phyloP scores from a whole-genome alignment of 2,113 vertebrate species.

The Phalacrocorax brasilianus region DNA sequence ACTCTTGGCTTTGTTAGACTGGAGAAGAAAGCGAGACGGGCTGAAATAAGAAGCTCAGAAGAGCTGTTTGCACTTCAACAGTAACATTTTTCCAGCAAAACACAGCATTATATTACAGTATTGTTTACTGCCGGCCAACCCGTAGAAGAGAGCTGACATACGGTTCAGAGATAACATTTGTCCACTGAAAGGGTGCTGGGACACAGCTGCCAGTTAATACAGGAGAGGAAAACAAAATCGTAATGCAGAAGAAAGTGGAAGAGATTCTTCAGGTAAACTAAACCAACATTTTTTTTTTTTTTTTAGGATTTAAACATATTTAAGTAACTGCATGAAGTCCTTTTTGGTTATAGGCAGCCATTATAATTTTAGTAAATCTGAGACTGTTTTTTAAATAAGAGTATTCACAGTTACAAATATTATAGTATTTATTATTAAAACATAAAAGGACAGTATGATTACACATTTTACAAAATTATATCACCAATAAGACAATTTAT shows the following conservation, averaged over 20 bases:
- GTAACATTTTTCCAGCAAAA: neutral
- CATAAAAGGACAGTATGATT: neutral
- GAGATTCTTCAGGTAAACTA: neutral
- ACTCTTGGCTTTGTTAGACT: neutral
- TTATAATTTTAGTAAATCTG: neutral
- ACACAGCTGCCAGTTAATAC: neutral
- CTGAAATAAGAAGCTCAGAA: neutral
- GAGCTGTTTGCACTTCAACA: neutral
- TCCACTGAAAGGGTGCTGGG: neutral
- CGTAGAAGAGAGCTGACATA: neutral
- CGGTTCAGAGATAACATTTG: neutral
- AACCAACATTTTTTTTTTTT: neutral
- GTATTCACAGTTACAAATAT: neutral
- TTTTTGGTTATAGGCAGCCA: neutral
- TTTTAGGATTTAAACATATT: neutral
- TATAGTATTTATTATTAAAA: neutral
- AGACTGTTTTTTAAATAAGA: neutral
- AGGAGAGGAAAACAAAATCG: neutral
- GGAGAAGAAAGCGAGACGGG: neutral
- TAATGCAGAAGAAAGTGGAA: neutral
- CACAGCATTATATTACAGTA: neutral
- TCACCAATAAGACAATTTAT: neutral
- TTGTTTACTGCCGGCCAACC: neutral
- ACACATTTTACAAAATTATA: neutral
- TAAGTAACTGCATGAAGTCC: neutral